Conservation (phyloP, 2,888 invertebrate species). For the Latrodectus elegans region DNA sequence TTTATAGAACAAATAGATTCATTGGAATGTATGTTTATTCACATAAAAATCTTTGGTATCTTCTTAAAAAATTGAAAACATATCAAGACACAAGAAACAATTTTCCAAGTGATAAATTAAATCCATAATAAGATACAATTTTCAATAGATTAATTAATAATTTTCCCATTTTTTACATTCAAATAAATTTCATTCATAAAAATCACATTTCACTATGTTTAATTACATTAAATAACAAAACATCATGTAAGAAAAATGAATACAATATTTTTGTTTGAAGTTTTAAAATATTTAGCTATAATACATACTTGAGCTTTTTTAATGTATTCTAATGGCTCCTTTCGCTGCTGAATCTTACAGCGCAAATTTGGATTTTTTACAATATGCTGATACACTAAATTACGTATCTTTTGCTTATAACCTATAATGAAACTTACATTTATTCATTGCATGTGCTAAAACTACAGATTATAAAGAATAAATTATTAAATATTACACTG, state of each 20-base stretch:
- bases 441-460: background rate
- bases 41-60: too few relatives aligned
- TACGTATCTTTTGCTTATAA: slow-evolving; percentile 66
- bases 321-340: slow-evolving; percentile 84
- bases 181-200: background rate
- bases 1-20: too few relatives aligned
- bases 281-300: background rate
- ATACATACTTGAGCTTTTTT: slow-evolving; percentile 83
- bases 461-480: background rate
- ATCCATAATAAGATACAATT: too few relatives aligned
- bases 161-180: background rate
- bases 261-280: too few relatives aligned
- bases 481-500: background rate
- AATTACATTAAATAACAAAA: background rate
- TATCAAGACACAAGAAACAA: too few relatives aligned
- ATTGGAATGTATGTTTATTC: too few relatives aligned
- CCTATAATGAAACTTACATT: slow-evolving; percentile 28
- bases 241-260: background rate
- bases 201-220: background rate
- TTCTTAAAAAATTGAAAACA: too few relatives aligned
- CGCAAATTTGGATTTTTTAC: slow-evolving; percentile 51
- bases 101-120: too few relatives aligned
- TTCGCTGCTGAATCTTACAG: slow-evolving; percentile 71
- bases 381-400: slow-evolving; percentile 61
- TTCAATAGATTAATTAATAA: too few relatives aligned